Evolutionary conservation across 2,797 vertebrate genomes (phyloP).

Genomic region (Chloroceryle amazona): DNA sequence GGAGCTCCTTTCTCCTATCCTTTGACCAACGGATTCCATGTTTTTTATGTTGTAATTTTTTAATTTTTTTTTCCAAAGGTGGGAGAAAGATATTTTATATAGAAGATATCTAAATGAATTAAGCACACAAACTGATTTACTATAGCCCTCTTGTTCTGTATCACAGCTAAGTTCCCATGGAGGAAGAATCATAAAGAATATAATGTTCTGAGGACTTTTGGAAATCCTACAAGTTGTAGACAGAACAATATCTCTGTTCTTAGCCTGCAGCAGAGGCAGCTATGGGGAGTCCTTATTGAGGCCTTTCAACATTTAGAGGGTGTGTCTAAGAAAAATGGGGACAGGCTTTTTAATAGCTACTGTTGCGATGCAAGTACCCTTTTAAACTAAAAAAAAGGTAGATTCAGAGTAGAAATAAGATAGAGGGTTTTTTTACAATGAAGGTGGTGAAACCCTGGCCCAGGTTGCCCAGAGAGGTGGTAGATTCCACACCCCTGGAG

Average conservation of each 20-base stretch:
- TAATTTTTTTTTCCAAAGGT: background rate
- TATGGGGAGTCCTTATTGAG: background rate
- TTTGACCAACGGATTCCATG: background rate
- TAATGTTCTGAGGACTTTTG: background rate
- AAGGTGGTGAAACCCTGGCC: background rate
- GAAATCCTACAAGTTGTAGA: background rate
- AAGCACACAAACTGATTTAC: background rate
- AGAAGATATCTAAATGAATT: background rate
- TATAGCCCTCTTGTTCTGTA: background rate
- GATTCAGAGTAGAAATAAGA: background rate
- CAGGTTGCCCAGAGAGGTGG: rapidly evolving
- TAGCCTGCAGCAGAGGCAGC: background rate
- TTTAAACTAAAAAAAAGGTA: background rate
- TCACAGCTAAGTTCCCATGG: background rate
- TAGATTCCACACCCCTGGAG: background rate
- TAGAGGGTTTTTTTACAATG: rapidly evolving
- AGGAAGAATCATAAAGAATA: background rate
- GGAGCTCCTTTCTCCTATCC: background rate
- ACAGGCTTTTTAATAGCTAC: background rate
- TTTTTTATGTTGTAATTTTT: background rate
- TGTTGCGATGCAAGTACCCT: background rate
- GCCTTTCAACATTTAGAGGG: background rate
- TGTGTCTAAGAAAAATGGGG: background rate
- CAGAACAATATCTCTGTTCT: background rate
- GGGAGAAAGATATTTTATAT: background rate